A percentile compares a stretch with the other conserved stretches of the same genome.
phyloP scores from a whole-genome alignment of 2,888 invertebrate species.

The Melinaea menophilus region DNA sequence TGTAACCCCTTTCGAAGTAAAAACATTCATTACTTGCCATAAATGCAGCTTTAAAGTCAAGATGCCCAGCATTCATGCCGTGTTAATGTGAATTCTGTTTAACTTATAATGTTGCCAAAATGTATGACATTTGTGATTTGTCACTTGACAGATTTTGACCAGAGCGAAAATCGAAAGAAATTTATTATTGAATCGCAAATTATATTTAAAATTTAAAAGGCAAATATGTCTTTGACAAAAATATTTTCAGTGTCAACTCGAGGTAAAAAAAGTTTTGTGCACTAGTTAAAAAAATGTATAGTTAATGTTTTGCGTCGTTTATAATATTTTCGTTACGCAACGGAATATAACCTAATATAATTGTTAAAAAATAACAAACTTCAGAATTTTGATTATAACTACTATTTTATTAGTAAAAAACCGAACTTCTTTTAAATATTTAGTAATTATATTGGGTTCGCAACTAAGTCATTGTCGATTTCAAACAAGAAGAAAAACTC shows the following conservation, averaged over 20 bases:
- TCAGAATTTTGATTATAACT: not conserved
- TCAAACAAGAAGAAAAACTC: not conserved
- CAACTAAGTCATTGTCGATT: conserved; percentile 3
- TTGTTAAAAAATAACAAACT: not conserved
- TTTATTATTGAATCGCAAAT: not conserved
- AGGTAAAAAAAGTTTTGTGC: conserved; percentile 48
- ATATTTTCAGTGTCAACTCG: conserved; percentile 72
- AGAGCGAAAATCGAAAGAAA: not conserved
- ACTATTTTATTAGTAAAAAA: not conserved
- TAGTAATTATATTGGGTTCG: not conserved
- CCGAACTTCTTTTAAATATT: too few relatives aligned
- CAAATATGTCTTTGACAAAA: conserved; percentile 72
- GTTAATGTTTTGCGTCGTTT: not conserved
- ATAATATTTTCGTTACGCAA: conserved; percentile 58
- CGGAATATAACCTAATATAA: conserved; percentile 29
- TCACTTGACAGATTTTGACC: conserved; percentile 1
- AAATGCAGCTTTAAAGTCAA: too few relatives aligned
- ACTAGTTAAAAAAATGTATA: conserved; percentile 2
- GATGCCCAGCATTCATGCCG: too few relatives aligned
- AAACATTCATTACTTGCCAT: too few relatives aligned
- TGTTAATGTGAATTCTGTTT: too few relatives aligned
- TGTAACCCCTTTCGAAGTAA: too few relatives aligned
- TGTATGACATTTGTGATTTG: not conserved
- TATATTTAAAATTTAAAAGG: conserved; percentile 24
- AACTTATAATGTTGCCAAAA: too few relatives aligned